Evolutionary conservation across 2,113 vertebrate genomes (phyloP), one percentile per base, ranked within the genome.

Genomic region (Larimichthys crocea): DNA sequence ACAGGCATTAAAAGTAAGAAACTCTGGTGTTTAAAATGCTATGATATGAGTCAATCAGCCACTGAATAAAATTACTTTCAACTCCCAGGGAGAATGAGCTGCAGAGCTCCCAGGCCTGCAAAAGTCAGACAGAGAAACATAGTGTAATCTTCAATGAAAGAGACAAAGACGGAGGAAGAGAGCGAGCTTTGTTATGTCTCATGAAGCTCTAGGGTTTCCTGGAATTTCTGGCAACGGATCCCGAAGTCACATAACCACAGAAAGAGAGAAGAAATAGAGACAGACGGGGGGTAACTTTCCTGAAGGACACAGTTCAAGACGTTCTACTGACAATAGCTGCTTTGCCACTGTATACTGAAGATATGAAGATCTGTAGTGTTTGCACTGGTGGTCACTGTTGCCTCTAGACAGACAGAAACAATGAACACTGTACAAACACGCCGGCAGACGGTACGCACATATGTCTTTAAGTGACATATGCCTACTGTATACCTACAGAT

Each of bases 171-270:
- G 17, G 79, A 82, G 83, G 65, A 76, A 90, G 80, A 86, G 84
- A 84, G 82, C 56, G 75, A 84, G 87, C 91, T 91, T 91, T 94
- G 91, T 94, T 93, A 87, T 89, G 91, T 92, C 91, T 93, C 83
- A 74, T 86, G 77, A 88, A 88, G 90, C 91, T 92, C 88, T 85
- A 85, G 90, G 85, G 88, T 91, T 94, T 93, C 86, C 86, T 92
- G 91, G 87, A 93, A 91, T 91, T 89, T 87, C 84, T 91, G 86
- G 86, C 91, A 83, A 60, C 31, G 76, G 80, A 68, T 80, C 74
- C 81, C 64, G 44, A 81, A 90, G 83, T 91, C 90, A 79, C 86
- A 88, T 86, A 91, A 90, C 87, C 82, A 44, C 87, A 88, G 82
- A 89, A 83, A 75, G 74, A 69, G 68, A 76, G 78, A 59, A 71